Evolutionary conservation across 2,113 vertebrate species (phyloP), one percentile per base, ranked within the genome.

Genomic region (Tychaedon coryphoeus): DNA sequence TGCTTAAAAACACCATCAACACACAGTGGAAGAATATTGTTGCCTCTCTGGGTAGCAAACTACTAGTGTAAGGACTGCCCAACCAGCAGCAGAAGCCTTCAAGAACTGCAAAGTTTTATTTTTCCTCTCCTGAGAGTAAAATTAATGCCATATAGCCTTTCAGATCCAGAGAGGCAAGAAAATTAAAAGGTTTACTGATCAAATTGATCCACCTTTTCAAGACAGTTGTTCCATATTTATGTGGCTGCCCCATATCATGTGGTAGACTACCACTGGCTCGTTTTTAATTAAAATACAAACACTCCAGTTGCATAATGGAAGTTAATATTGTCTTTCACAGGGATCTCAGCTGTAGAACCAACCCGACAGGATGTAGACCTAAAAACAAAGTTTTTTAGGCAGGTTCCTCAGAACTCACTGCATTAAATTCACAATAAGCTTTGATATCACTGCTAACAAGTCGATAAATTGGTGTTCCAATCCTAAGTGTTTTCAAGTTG

Each of bases 91-190:
- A 76, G 61, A 36, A 88, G 58, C 53, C 86, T 93, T 82, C 69
- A 94, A 89, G 69, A 95, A 93, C 79, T 73, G 53, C 62, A 45
- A 95, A 83, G 47, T 67, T 82, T 66, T 61, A 9, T 76, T 92
- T 90, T 88, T 88, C 50, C 64, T 60, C 62, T 90, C 67, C 34
- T 3, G 0, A 58, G 34, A 54, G 71, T 73, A 61, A 90, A 92
- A 72, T 45, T 85, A 93, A 65, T 36, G 54, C 40, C 36, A 36
- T 13, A 51, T 2, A 62, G 13, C 16, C 86, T 78, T 89, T 64
- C 40, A 92, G 43, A 86, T 43, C 83, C 76, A 89, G 53, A 43
- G 58, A 94, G 34, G 82, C 69, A 50, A 82, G 58, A 57, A 97
- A 91, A 92, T 56, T 7, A 72, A 60, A 79, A 70, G 42, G 42